Conservation (phyloP, 35 echinoderm and acorn worm species). For the Eucidaris tribuloides region DNA sequence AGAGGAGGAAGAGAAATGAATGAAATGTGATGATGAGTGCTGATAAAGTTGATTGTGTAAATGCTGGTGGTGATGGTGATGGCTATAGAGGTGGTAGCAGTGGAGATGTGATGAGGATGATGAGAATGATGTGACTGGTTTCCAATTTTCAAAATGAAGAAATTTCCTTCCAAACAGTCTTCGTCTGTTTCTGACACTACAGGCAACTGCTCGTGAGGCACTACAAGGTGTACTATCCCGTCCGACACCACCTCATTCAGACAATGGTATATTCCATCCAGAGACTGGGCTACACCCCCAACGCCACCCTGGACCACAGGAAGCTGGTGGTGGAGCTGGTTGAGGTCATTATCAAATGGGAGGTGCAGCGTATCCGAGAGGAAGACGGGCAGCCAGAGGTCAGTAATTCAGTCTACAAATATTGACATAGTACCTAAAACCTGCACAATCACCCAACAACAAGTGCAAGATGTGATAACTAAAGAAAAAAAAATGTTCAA, state of each 20-base stretch:
- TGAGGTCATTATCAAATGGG: constrained; percentile 99
- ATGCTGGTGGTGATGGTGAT: too few species aligned
- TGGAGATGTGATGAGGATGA: background rate
- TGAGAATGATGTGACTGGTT: too few species aligned
- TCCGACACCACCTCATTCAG: constrained; percentile 96
- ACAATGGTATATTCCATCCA: constrained; percentile 99
- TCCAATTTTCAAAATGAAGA: too few species aligned
- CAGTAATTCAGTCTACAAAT: background rate
- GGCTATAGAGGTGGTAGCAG: too few species aligned
- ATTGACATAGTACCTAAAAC: too few species aligned
- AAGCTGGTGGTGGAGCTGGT: constrained; percentile 97
- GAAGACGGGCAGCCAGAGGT: constrained; percentile 73
- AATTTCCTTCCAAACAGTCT: too few species aligned
- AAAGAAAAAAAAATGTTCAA: too few species aligned
- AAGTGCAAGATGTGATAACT: too few species aligned
- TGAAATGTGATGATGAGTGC: background rate
- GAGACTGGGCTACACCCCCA: constrained; percentile 86
- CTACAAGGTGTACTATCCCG: constrained; percentile 98
- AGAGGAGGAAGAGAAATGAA: background rate
- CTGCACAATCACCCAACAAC: too few species aligned
- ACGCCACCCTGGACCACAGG: constrained; percentile 91
- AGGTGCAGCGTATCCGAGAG: constrained; percentile 91
- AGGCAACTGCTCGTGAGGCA: constrained; percentile 91
- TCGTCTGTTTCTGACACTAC: constrained; percentile 20
- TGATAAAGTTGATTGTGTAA: too few species aligned